Conservation (phyloP, 2,888 invertebrate species). For the Pharmacophagus antenor region DNA sequence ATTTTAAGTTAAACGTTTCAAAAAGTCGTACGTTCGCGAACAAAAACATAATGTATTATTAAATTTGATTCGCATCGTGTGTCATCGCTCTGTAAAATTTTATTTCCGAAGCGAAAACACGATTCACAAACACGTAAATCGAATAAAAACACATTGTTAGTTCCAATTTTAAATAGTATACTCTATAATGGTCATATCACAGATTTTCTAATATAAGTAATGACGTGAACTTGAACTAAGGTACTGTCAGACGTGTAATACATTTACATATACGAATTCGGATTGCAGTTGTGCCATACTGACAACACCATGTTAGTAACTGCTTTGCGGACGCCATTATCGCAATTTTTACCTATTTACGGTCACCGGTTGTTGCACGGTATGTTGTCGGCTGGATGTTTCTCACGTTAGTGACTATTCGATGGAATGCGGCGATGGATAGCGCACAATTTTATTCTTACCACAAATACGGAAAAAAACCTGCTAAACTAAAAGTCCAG, state of each 20-base stretch:
- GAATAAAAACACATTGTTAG: too few relatives aligned
- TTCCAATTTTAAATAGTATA: too few relatives aligned
- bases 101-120: too few relatives aligned
- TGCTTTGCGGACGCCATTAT: constrained; percentile 24
- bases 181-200: too few relatives aligned
- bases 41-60: too few relatives aligned
- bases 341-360: constrained; percentile 24
- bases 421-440: constrained; percentile 23
- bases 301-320: constrained; percentile 26
- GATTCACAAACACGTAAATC: too few relatives aligned
- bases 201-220: too few relatives aligned
- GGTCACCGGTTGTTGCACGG: constrained; percentile 8
- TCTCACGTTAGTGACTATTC: constrained; percentile 22
- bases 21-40: background rate
- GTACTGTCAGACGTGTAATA: constrained; percentile 11
- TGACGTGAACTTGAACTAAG: background rate
- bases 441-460: constrained; percentile 12
- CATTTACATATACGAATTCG: constrained; percentile 5
- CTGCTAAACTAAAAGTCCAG: background rate
- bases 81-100: too few relatives aligned
- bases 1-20: constrained; percentile 6
- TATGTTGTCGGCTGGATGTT: constrained; percentile 19
- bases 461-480: constrained; percentile 4
- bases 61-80: too few relatives aligned
- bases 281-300: constrained; percentile 8